Conservation (phyloP, 2,888 invertebrate species). For the Cabera pusaria region DNA sequence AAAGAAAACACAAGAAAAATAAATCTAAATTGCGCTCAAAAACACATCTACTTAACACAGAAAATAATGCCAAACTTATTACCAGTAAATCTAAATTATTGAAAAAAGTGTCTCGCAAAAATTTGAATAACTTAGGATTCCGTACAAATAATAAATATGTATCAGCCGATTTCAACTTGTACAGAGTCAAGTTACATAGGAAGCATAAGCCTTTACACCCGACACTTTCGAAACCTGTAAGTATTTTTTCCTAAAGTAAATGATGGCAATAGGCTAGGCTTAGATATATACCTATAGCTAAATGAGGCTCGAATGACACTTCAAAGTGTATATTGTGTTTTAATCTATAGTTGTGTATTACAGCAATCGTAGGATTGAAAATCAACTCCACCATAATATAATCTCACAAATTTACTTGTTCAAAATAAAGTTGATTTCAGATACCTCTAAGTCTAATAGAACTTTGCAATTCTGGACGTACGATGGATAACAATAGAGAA, state of each 20-base stretch:
- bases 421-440: too few relatives aligned
- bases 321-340: too few relatives aligned
- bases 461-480: conserved; percentile 47
- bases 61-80: conserved; percentile 35
- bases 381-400: too few relatives aligned
- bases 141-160: conserved; percentile 37
- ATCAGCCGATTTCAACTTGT: conserved; percentile 32
- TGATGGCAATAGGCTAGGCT: too few relatives aligned
- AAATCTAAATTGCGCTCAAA: conserved; percentile 26
- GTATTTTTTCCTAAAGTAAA: too few relatives aligned
- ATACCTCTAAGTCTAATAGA: conserved; percentile 59
- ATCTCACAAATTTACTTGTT: too few relatives aligned
- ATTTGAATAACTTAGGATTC: conserved; percentile 37
- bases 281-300: too few relatives aligned
- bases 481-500: conserved; percentile 24
- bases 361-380: too few relatives aligned
- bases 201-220: conserved; percentile 35
- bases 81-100: conserved; percentile 37
- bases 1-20: conserved; percentile 36
- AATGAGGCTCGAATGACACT: too few relatives aligned
- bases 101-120: conserved; percentile 41
- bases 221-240: conserved; percentile 53
- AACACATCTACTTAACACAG: conserved; percentile 25
- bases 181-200: conserved; percentile 27
- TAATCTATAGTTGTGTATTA: too few relatives aligned